Percentiles rank a stretch among this genome's conserved stretches.
phyloP scores from a whole-genome alignment of 35 echinoderm and acorn worm species.

The Apostichopus japonicus region DNA sequence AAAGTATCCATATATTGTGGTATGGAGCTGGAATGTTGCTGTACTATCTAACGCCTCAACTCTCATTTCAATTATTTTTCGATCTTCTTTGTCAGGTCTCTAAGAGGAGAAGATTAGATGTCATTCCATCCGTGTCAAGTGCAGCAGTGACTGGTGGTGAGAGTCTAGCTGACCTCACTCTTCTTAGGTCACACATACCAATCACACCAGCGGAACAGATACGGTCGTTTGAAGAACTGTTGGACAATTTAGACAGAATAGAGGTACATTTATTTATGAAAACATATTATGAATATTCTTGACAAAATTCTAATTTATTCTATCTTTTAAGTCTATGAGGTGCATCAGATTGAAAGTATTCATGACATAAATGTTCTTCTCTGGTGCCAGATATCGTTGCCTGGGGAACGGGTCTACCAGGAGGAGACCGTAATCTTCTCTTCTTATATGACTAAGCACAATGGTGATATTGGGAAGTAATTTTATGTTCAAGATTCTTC shows the following conservation, averaged over 20 bases:
- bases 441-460: too few species aligned
- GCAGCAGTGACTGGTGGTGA: slow-evolving; percentile 31
- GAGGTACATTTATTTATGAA: slow-evolving; percentile 57
- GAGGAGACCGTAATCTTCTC: too few species aligned
- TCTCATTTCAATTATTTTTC: not conserved
- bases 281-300: too few species aligned
- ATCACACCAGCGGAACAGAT: slow-evolving; percentile 82
- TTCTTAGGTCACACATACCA: not conserved
- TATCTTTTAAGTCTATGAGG: not conserved
- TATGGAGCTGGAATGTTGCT: not conserved
- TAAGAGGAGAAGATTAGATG: slow-evolving; percentile 78
- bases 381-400: too few species aligned
- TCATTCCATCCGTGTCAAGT: slow-evolving; percentile 63
- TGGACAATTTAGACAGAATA: slow-evolving; percentile 80
- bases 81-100: slow-evolving; percentile 30
- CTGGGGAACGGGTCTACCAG: too few species aligned
- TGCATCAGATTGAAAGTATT: not conserved
- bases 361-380: too few species aligned
- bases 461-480: too few species aligned
- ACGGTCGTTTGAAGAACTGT: slow-evolving; percentile 83
- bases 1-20: not conserved
- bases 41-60: not conserved
- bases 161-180: slow-evolving; percentile 4
- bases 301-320: too few species aligned
- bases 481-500: too few species aligned